A percentile compares a stretch with the other conserved stretches of the same genome.
Evolutionary conservation across 2,888 invertebrate species (phyloP).

Genomic region (Spisula subtruncata): DNA sequence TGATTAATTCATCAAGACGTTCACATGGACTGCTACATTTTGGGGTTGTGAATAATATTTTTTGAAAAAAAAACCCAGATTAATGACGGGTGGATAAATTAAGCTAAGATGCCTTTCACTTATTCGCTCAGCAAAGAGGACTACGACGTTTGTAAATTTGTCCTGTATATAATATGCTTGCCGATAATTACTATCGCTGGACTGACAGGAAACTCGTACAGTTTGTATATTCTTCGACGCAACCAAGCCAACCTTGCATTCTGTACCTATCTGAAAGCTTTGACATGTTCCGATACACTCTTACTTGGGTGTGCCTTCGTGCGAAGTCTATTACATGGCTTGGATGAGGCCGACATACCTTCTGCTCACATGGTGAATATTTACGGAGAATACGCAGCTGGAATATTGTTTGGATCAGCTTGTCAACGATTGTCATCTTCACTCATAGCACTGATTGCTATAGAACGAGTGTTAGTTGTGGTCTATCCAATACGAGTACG

Average conservation of each 20-base stretch:
- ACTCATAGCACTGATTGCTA: conserved; percentile 23
- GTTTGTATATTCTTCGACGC: conserved; percentile 26
- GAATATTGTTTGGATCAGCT: background rate
- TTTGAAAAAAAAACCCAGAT: no score
- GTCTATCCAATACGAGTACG: conserved; percentile 17
- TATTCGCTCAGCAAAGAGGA: conserved; percentile 3
- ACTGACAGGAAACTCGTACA: conserved; percentile 26
- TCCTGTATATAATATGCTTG: conserved; percentile 24
- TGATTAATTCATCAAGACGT: no score
- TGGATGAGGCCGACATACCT: background rate
- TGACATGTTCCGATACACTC: conserved; percentile 19
- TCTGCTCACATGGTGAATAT: background rate
- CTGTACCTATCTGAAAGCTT: conserved; percentile 21
- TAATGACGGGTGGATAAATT: no score
- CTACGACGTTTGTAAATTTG: background rate
- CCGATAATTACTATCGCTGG: conserved; percentile 4
- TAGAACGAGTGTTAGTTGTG: conserved; percentile 29
- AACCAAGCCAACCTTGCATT: conserved; percentile 31
- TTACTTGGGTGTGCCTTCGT: background rate
- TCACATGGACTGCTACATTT: no score
- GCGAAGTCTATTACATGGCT: background rate
- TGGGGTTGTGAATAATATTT: no score
- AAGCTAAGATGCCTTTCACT: background rate
- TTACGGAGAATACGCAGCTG: background rate
- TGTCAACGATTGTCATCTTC: conserved; percentile 22